phyloP scores from a whole-genome alignment of 2,797 vertebrate species.

The Macropodus opercularis region DNA sequence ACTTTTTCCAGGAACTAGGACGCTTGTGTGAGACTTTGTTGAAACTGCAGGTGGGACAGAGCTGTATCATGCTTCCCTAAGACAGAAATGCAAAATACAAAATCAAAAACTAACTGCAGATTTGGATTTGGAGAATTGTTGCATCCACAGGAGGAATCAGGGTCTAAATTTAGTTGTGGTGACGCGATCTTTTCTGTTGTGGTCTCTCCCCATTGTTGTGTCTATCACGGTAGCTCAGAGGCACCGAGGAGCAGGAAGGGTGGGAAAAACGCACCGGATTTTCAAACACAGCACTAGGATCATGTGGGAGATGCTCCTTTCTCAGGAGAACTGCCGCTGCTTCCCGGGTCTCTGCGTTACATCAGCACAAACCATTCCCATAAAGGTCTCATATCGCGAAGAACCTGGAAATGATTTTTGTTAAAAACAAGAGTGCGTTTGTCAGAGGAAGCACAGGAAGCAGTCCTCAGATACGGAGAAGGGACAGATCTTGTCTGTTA shows the following conservation, averaged over 20 bases:
- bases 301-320: neutral
- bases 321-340: conserved; percentile 13
- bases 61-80: too few species aligned
- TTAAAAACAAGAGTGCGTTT: conserved; percentile 50
- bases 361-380: conserved; percentile 26
- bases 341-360: neutral
- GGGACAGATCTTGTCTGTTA: conserved; percentile 58
- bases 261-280: conserved; percentile 23
- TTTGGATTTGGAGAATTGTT: too few species aligned
- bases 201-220: conserved; percentile 35
- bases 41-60: too few species aligned
- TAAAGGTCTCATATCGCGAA: conserved; percentile 34
- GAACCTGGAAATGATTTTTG: conserved; percentile 9
- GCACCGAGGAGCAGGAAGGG: conserved; percentile 5
- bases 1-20: too few species aligned
- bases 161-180: neutral
- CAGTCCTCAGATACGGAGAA: conserved; percentile 35
- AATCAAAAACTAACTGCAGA: too few species aligned
- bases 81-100: too few species aligned
- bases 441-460: conserved; percentile 47
- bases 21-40: too few species aligned
- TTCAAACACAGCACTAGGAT: conserved; percentile 5
- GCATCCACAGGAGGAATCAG: too few species aligned
- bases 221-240: conserved; percentile 33
- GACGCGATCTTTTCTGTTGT: conserved; percentile 25